Percentiles rank a stretch among this genome's conserved stretches.
phyloP scores from a whole-genome alignment of 2,888 invertebrate genomes.

The Hemithea aestivaria region DNA sequence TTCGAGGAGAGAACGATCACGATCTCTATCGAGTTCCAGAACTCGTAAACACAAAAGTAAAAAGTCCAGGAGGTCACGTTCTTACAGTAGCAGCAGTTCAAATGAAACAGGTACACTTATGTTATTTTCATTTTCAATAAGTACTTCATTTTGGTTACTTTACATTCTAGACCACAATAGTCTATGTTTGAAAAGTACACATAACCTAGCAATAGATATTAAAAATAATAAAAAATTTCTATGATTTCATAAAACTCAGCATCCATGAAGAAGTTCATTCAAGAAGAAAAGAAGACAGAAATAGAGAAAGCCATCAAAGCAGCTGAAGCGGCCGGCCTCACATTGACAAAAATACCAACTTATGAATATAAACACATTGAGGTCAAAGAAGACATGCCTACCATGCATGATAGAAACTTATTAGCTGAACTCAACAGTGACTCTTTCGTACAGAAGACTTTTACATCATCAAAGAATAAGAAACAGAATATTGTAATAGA shows the following conservation, averaged over 20 bases:
- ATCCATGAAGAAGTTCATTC: constrained; percentile 41
- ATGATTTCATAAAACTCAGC: no score
- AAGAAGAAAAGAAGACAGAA: constrained; percentile 68
- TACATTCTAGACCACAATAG: no score
- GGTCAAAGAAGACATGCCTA: constrained; percentile 72
- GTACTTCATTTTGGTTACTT: no score
- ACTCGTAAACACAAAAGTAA: constrained; percentile 51
- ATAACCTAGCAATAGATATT: no score
- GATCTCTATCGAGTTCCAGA: constrained; percentile 53
- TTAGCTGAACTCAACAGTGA: constrained; percentile 86
- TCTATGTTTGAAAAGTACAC: no score
- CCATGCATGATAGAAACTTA: constrained; percentile 76
- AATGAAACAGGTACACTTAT: constrained; percentile 66
- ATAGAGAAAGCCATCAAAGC: constrained; percentile 72
- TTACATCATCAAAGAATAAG: constrained; percentile 79
- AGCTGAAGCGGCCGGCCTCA: constrained; percentile 70
- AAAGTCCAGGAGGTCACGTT: constrained; percentile 53
- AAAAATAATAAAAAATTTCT: no score
- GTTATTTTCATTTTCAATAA: no score
- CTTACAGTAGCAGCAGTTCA: constrained; percentile 58
- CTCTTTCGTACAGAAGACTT: constrained; percentile 81
- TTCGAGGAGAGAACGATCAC: constrained; percentile 54
- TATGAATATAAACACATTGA: constrained; percentile 70
- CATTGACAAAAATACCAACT: constrained; percentile 73
- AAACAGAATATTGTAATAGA: constrained; percentile 87